phyloP scores from a whole-genome alignment of 2,888 invertebrate genomes.

The Augochlorella aurata region DNA sequence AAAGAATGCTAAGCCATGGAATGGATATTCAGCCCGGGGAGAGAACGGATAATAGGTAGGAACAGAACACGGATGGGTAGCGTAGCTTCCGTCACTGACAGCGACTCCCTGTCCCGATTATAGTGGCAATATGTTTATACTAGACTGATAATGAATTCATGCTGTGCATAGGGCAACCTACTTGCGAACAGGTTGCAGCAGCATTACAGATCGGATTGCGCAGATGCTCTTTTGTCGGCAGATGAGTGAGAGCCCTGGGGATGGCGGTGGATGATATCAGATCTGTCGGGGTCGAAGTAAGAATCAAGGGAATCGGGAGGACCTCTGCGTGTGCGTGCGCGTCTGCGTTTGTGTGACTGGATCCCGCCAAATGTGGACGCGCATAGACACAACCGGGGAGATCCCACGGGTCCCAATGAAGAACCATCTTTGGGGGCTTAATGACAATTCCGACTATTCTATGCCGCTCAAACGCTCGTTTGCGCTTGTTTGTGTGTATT shows the following conservation, averaged over 20 bases:
- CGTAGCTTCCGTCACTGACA: constrained; percentile 63
- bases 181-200: constrained; percentile 77
- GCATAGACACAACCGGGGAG: constrained; percentile 63
- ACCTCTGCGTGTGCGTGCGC: constrained; percentile 10
- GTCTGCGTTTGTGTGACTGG: constrained; percentile 3
- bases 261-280: constrained; percentile 68
- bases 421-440: constrained; percentile 65
- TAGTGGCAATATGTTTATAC: constrained; percentile 81
- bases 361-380: constrained; percentile 28
- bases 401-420: constrained; percentile 76
- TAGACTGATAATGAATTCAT: constrained; percentile 81
- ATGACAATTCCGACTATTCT: constrained; percentile 77
- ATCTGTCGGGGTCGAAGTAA: constrained; percentile 69
- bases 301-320: constrained; percentile 64
- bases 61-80: constrained; percentile 43
- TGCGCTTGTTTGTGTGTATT: constrained; percentile 78
- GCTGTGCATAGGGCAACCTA: constrained; percentile 71
- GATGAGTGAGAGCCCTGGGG: constrained; percentile 73
- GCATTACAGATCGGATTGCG: constrained; percentile 74
- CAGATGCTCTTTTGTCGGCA: constrained; percentile 78
- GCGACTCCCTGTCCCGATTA: constrained; percentile 48
- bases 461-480: constrained; percentile 80
- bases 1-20: constrained; percentile 51
- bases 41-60: constrained; percentile 48
- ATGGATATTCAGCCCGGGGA: constrained; percentile 42